Evolutionary conservation across 1,140 invertebrate species (phyloP).

Genomic region (Eurosta solidaginis): DNA sequence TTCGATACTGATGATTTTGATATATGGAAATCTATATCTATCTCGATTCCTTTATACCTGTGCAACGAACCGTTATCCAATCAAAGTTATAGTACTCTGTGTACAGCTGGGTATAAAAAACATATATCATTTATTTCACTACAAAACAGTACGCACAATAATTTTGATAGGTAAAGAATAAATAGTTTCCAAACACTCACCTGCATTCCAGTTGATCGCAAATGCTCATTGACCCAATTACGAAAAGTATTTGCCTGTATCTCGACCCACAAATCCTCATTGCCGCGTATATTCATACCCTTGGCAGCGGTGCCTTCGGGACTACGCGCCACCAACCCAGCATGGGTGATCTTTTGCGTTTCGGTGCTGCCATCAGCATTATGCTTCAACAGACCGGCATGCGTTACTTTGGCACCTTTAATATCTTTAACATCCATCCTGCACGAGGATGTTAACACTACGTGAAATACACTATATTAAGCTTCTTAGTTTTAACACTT

Average conservation of each 20-base stretch:
- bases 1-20: too few species aligned
- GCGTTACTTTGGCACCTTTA: conserved; percentile 59
- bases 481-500: neutral
- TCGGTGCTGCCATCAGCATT: conserved; percentile 57
- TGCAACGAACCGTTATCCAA: too few species aligned
- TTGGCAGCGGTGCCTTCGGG: conserved; percentile 90
- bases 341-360: conserved; percentile 64
- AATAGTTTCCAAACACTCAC: conserved; percentile 51
- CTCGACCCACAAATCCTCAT: conserved; percentile 93
- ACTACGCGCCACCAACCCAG: conserved; percentile 82
- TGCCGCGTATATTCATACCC: conserved; percentile 90
- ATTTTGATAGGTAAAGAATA: too few species aligned
- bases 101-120: too few species aligned
- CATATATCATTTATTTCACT: too few species aligned
- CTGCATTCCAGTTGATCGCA: conserved; percentile 71
- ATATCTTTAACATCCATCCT: conserved; percentile 59
- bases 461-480: neutral
- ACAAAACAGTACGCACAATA: too few species aligned
- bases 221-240: conserved; percentile 97
- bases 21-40: too few species aligned
- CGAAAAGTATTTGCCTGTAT: conserved; percentile 97
- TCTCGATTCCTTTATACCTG: too few species aligned
- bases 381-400: conserved; percentile 57
- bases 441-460: conserved; percentile 18
- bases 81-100: too few species aligned